Evolutionary conservation across 2,888 invertebrate genomes (phyloP).

Genomic region (Leucoptera coffeella): DNA sequence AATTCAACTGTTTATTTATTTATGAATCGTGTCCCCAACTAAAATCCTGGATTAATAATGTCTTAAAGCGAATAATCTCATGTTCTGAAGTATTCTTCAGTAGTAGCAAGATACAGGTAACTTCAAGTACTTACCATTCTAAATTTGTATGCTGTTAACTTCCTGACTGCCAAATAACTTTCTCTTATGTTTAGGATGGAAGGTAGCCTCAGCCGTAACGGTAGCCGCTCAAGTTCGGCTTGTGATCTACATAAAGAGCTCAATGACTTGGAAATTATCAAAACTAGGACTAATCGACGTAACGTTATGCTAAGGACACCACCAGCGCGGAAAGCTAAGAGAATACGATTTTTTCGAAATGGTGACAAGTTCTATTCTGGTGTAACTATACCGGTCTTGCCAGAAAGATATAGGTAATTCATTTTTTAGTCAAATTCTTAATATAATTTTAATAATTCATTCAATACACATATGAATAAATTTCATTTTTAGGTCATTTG

Average conservation of each 20-base stretch:
- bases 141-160: not conserved
- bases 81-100: no score
- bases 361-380: constrained; percentile 92
- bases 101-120: no score
- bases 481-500: constrained; percentile 66
- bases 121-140: no score
- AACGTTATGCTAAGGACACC: constrained; percentile 44
- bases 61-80: no score
- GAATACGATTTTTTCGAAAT: constrained; percentile 89
- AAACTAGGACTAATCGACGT: constrained; percentile 45
- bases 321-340: constrained; percentile 77
- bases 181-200: constrained; percentile 30
- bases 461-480: no score
- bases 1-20: constrained; percentile 1
- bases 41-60: no score
- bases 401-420: constrained; percentile 74
- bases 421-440: no score
- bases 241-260: constrained; percentile 59
- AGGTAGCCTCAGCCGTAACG: constrained; percentile 51
- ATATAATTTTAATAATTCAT: no score
- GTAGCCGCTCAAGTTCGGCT: constrained; percentile 57
- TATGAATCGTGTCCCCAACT: constrained; percentile 17
- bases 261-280: constrained; percentile 48
- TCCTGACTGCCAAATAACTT: constrained; percentile 14
- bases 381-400: constrained; percentile 85